Base-by-base conservation (phyloP, 1,140 invertebrate genomes). In the Drosophila tsacasi region DNA sequence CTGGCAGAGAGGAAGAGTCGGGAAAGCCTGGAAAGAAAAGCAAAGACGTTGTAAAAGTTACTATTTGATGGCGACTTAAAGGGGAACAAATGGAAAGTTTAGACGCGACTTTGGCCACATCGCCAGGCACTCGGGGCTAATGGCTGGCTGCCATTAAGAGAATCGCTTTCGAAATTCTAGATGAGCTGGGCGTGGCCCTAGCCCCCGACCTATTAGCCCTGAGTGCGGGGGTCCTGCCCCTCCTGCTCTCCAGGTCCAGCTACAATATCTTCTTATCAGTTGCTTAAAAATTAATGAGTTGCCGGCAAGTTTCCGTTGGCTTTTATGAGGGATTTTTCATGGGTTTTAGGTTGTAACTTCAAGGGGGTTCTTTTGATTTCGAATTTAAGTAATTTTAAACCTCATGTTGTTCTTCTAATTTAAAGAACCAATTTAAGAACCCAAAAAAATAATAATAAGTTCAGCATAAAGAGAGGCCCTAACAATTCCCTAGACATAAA, bases 1-100 rank as follows among this genome's bases (percentile, higher is more conserved):
- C 37, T 55, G 17, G n/a, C 19, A 54, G 52, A n/a, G 27, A 4
- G 23, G 7, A 13, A 32, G 50, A 12, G 49, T 13, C 8, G 32
- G 52, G 10, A 52, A 52, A 35, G 30, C 52, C 83, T 87, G 73
- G 7, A 58, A 68, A 44, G 55, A 63, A 62, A 23, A 42, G 13
- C n/a, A 62, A 49, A 57, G 17, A 57, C 60, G 40, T 55, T 39
- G 59, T 65, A 47, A 69, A 75, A 71, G 69, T 85, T 84, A 78
- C 55, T 76, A 73, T 83, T 76, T 84, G 61, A 71, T 78, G 50
- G 77, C 67, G 44, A 60, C 76, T 49, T 54, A 69, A 74, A 68
- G 59, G 50, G 55, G 71, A 74, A 79, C 68, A 74, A 65, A 69
- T 68, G 63, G 63, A 79, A 74, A 82, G 67, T 73, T 68, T 57